These are phyloP conservation scores for Epizoanthus fatuus DNA, from an alignment of 92 coral and sea anemone species.

Conservation along the genomic window DNA sequence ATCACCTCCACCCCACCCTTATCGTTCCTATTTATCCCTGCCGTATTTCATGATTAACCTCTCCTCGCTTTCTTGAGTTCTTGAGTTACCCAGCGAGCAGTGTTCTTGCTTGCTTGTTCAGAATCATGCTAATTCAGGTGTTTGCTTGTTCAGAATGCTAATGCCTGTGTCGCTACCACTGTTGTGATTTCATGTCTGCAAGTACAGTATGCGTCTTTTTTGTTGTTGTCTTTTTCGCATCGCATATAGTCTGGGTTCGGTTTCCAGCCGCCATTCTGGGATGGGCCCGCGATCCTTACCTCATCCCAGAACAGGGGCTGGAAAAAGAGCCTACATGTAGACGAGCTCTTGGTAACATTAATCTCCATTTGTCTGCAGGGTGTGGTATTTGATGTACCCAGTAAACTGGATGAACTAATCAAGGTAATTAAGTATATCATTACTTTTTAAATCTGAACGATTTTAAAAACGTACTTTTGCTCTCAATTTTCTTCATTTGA, in stretches of 20 bases:
- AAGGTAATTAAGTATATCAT: constrained; percentile 64
- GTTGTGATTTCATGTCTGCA: background rate
- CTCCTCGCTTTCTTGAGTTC: no score
- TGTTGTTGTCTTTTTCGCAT: no score
- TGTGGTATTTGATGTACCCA: constrained; percentile 93
- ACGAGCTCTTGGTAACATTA: background rate
- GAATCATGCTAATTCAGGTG: background rate
- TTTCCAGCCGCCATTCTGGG: no score
- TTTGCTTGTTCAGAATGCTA: background rate
- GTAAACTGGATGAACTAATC: constrained; percentile 68
- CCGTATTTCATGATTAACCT: no score
- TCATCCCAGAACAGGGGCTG: background rate
- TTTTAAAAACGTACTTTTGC: no score
- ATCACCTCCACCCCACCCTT: no score
- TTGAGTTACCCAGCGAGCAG: no score
- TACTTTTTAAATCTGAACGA: background rate
- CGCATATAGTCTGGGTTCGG: no score
- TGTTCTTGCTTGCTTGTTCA: no score
- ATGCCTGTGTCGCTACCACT: background rate
- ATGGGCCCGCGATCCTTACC: background rate
- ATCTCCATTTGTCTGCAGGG: constrained; percentile 65
- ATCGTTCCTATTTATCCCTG: no score
- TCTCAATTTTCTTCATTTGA: no score
- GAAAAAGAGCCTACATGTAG: background rate
- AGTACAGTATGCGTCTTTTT: no score